Evolutionary conservation across 2,797 vertebrate species (phyloP).

Genomic region (Argya squamiceps): DNA sequence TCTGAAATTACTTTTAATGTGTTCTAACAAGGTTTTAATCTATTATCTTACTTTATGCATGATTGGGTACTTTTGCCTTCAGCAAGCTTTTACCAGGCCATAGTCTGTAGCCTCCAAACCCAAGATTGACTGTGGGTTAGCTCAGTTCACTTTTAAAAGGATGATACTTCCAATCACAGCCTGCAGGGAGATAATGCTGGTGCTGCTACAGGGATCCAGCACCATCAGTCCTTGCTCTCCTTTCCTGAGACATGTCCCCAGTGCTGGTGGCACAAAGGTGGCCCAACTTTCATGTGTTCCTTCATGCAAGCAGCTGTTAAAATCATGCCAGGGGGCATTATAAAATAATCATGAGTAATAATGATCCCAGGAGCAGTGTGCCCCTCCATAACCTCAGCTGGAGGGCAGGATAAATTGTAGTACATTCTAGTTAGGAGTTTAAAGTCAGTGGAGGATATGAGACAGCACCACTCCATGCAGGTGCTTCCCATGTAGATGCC

Average conservation of each 20-base stretch:
- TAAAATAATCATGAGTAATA: slow-evolving; percentile 30
- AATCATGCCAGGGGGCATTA: neutral
- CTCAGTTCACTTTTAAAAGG: neutral
- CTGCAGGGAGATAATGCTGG: neutral
- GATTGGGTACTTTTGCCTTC: neutral
- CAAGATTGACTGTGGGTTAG: neutral
- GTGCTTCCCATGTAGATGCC: neutral
- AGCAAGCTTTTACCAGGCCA: neutral
- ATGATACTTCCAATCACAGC: neutral
- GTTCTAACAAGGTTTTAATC: neutral
- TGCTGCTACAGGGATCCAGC: neutral
- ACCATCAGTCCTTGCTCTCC: neutral
- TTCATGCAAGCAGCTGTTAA: neutral
- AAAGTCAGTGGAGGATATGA: neutral
- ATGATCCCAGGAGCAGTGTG: neutral
- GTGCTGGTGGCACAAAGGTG: neutral
- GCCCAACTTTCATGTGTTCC: neutral
- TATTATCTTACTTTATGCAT: neutral
- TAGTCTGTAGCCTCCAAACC: neutral
- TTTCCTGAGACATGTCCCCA: neutral
- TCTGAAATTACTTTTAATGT: neutral
- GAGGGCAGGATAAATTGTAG: neutral
- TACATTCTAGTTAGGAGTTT: neutral
- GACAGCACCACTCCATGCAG: neutral
- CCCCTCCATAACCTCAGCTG: neutral